Percentiles rank a stretch among this genome's conserved stretches.
phyloP scores from a whole-genome alignment of 1,140 invertebrate genomes.

The Bradynema listronoti region DNA sequence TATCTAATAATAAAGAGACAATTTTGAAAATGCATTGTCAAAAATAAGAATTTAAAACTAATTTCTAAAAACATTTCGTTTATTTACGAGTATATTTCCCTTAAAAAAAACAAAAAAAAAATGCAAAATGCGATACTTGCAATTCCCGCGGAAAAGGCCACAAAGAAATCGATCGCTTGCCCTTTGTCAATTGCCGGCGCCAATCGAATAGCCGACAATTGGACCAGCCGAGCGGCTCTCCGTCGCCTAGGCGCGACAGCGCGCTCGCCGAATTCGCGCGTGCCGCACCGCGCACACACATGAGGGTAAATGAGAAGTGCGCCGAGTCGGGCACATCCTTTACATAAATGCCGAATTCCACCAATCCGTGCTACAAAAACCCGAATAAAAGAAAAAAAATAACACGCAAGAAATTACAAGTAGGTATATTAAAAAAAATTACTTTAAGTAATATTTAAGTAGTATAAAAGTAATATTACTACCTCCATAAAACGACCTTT shows the following conservation, averaged over 20 bases:
- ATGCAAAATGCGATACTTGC: neutral
- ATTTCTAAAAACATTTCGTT: too few species aligned
- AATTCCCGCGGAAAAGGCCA: slow-evolving; percentile 19
- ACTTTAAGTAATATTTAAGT: neutral
- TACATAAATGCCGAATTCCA: slow-evolving; percentile 46
- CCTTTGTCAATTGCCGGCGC: slow-evolving; percentile 74
- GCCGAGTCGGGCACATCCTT: slow-evolving; percentile 54
- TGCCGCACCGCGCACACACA: slow-evolving; percentile 24
- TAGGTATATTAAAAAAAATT: neutral
- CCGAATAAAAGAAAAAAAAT: too few species aligned
- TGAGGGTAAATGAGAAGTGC: slow-evolving; percentile 42
- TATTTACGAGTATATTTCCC: too few species aligned
- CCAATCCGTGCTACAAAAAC: slow-evolving; percentile 20
- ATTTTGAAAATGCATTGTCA: too few species aligned
- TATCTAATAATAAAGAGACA: too few species aligned
- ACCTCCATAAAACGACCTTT: too few species aligned
- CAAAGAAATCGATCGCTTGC: slow-evolving; percentile 77
- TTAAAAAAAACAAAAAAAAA: too few species aligned
- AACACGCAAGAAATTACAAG: too few species aligned
- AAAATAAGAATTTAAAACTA: too few species aligned
- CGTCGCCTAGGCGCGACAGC: too few species aligned
- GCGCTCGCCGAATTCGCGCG: slow-evolving; percentile 46
- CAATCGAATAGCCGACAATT: slow-evolving; percentile 77
- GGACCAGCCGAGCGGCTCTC: slow-evolving; percentile 81
- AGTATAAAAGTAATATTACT: neutral